Percentiles rank a stretch among this genome's conserved stretches.
Evolutionary conservation across 2,797 vertebrate genomes (phyloP).

Genomic region (Mastacembelus armatus): DNA sequence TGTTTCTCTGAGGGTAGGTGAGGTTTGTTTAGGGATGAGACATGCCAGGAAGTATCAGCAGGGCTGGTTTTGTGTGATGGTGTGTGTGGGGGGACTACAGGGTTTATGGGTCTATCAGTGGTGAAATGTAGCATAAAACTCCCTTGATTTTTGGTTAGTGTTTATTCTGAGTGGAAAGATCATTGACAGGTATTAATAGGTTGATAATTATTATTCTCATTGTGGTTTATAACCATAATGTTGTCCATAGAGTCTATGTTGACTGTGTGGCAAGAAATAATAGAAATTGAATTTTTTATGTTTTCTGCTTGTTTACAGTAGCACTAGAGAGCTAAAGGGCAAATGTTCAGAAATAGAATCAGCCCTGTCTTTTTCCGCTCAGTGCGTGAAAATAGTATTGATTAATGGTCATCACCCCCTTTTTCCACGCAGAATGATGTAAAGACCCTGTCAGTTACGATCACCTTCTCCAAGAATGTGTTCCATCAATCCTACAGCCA

Average conservation of each 20-base stretch:
- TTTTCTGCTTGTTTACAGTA: conserved; percentile 65
- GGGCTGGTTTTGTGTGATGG: no score
- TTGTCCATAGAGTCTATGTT: background rate
- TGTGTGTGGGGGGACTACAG: no score
- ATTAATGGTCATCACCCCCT: conserved; percentile 77
- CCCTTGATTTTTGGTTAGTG: conserved; percentile 45
- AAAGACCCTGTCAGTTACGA: conserved; percentile 86
- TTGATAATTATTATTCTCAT: conserved; percentile 20
- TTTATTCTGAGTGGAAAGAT: conserved; percentile 53
- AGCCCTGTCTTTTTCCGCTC: conserved; percentile 58
- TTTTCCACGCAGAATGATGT: conserved; percentile 78
- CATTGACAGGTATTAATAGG: conserved; percentile 2
- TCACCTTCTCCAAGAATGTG: conserved; percentile 81
- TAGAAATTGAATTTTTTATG: conserved; percentile 35
- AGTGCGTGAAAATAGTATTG: conserved; percentile 73
- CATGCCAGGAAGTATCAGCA: conserved; percentile 77
- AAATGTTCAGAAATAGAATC: conserved; percentile 68
- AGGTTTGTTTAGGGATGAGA: conserved; percentile 44
- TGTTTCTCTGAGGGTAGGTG: conserved; percentile 45
- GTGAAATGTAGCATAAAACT: conserved; percentile 75
- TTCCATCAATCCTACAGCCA: conserved; percentile 85
- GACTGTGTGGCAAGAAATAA: conserved; percentile 1
- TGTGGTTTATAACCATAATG: background rate
- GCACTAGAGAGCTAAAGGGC: conserved; percentile 59
- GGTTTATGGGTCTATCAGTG: conserved; percentile 68